Percentiles rank a stretch among this genome's conserved stretches.
Conservation (phyloP, 2,888 invertebrate genomes). For the Andrena minutula region DNA sequence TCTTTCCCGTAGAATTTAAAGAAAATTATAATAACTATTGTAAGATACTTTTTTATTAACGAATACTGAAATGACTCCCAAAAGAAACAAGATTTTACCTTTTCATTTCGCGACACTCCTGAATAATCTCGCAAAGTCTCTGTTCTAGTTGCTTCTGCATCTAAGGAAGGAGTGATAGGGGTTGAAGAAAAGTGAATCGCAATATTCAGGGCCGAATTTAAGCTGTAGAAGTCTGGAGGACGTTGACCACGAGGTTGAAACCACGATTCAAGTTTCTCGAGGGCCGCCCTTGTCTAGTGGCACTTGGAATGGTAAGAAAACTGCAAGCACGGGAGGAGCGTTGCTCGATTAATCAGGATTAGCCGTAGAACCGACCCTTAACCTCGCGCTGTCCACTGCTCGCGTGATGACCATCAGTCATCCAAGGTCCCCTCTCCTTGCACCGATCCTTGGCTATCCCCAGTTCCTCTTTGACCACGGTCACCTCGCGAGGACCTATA, state of each 20-base stretch:
- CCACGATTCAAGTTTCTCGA: constrained; percentile 49
- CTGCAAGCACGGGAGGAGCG: constrained; percentile 62
- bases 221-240: neutral
- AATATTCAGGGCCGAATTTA: neutral
- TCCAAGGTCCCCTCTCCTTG: constrained; percentile 54
- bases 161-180: neutral
- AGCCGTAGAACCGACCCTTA: constrained; percentile 75
- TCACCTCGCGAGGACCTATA: constrained; percentile 67
- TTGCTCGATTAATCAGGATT: constrained; percentile 82
- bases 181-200: neutral
- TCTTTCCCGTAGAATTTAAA: neutral
- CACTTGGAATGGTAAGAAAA: constrained; percentile 56
- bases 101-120: too few species aligned
- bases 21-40: neutral
- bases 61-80: too few species aligned
- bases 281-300: constrained; percentile 46
- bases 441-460: constrained; percentile 47
- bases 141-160: too few species aligned
- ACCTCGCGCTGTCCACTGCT: constrained; percentile 73
- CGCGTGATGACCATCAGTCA: constrained; percentile 81
- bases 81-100: too few species aligned
- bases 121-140: too few species aligned
- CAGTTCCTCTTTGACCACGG: constrained; percentile 33
- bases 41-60: too few species aligned
- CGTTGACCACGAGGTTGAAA: constrained; percentile 52